Percentiles rank a stretch among this genome's conserved stretches.
phyloP scores from a whole-genome alignment of 2,113 vertebrate genomes.

The Phrynocephalus versicolor region DNA sequence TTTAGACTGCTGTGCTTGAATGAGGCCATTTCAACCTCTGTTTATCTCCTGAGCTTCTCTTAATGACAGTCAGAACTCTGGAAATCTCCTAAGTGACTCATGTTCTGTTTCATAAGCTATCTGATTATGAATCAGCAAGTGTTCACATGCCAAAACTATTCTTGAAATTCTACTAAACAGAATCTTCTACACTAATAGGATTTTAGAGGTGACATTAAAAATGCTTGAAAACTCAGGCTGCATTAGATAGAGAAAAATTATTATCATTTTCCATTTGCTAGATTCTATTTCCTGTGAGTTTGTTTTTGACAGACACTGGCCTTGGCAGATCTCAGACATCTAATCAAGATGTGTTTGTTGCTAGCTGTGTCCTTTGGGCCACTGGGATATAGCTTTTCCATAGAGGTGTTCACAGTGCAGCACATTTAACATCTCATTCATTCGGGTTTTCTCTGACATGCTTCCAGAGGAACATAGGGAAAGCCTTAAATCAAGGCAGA shows the following conservation, averaged over 20 bases:
- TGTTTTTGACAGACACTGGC: background rate
- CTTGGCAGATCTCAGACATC: background rate
- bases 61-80: conserved; percentile 57
- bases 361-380: background rate
- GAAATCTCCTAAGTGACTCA: conserved; percentile 42
- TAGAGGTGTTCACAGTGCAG: background rate
- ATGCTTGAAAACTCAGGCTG: background rate
- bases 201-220: conserved; percentile 9
- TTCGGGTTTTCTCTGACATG: background rate
- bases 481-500: background rate
- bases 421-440: background rate
- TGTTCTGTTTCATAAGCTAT: conserved; percentile 44
- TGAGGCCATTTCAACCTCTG: conserved; percentile 53
- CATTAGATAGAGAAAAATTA: background rate
- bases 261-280: background rate
- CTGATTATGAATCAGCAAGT: conserved; percentile 31
- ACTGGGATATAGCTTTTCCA: background rate
- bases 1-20: conserved; percentile 61
- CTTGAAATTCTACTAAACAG: background rate
- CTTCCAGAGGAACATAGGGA: background rate
- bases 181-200: background rate
- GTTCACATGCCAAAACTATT: background rate
- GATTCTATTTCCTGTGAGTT: background rate
- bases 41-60: conserved; percentile 42
- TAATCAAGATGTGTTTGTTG: background rate